phyloP scores from a whole-genome alignment of 2,797 vertebrate species.

The Caiman crocodilus region DNA sequence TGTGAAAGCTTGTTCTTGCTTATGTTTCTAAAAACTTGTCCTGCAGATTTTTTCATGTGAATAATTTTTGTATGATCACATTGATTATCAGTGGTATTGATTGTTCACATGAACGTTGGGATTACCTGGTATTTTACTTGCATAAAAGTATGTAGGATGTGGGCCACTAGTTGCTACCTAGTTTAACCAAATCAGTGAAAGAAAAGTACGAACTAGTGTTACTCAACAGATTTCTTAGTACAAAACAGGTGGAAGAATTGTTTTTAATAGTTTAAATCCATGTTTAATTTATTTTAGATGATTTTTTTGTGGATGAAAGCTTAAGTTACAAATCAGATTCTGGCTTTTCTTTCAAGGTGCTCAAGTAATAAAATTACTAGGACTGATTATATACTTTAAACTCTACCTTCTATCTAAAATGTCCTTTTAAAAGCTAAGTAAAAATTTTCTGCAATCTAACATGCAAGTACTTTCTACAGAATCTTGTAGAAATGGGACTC shows the following conservation, averaged over 20 bases:
- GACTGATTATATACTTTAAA: too few relatives aligned
- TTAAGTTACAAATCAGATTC: background rate
- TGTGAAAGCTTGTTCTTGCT: background rate
- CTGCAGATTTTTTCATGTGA: background rate
- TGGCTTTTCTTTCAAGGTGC: background rate
- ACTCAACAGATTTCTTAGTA: background rate
- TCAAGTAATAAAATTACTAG: background rate
- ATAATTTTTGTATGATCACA: background rate
- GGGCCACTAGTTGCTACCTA: background rate
- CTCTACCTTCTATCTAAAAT: too few relatives aligned
- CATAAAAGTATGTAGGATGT: background rate
- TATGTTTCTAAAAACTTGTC: background rate
- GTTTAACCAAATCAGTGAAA: background rate
- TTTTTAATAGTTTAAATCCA: background rate
- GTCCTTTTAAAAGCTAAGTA: too few relatives aligned
- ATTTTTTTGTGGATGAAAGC: too few relatives aligned
- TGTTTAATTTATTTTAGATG: background rate
- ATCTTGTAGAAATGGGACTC: background rate
- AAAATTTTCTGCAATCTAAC: background rate
- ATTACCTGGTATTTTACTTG: background rate
- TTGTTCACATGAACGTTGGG: background rate
- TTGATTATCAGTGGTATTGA: rapidly evolving
- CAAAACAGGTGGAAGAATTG: background rate
- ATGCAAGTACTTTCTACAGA: background rate
- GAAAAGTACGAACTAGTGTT: background rate